These are phyloP conservation scores for Popillia japonica DNA, from an alignment of 1,140 invertebrate species.

Conservation along the genomic window DNA sequence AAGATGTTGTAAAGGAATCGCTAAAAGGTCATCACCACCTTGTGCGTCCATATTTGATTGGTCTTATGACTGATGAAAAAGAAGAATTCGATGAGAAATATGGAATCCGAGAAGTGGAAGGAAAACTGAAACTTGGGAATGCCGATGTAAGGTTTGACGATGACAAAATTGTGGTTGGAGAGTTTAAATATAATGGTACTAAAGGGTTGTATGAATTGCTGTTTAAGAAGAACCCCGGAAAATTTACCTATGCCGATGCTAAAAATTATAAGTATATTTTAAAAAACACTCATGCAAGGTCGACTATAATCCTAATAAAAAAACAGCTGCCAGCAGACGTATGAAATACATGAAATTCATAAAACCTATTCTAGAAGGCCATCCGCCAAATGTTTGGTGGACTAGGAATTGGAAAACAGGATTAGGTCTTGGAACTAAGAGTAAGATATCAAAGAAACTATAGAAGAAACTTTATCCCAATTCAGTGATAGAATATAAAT, in stretches of 20 bases:
- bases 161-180: background rate
- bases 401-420: background rate
- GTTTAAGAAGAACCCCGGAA: conserved; percentile 3
- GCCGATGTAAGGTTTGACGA: background rate
- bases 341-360: background rate
- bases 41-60: background rate
- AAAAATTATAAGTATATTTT: conserved; percentile 8
- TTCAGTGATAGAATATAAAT: background rate
- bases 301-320: background rate
- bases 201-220: background rate
- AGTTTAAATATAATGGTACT: background rate
- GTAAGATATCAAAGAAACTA: no score
- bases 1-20: background rate
- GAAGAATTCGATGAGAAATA: background rate
- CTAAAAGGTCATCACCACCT: background rate
- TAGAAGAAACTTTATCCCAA: no score
- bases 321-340: background rate
- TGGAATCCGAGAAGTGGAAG: no score
- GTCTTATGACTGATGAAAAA: background rate
- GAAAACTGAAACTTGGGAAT: background rate
- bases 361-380: background rate
- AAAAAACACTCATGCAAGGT: background rate
- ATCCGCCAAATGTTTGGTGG: background rate
- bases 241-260: conserved; percentile 32
- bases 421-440: background rate